These are phyloP conservation scores for Hypolimnas misippus DNA, from an alignment of 2,888 invertebrate species.

Conservation along the genomic window DNA sequence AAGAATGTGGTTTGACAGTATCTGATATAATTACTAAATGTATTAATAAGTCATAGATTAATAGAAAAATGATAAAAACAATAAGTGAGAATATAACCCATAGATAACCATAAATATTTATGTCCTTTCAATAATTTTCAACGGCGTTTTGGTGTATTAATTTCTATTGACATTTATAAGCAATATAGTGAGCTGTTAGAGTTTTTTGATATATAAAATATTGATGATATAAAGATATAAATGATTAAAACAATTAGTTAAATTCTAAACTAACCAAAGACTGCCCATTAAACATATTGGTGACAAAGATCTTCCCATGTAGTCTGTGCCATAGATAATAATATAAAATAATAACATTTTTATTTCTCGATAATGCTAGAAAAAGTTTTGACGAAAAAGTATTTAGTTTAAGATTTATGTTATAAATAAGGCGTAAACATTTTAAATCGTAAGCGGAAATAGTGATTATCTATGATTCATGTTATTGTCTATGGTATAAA, in stretches of 20 bases:
- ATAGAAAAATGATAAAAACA: constrained; percentile 5
- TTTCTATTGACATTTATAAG: constrained; percentile 24
- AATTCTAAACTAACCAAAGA: constrained; percentile 37
- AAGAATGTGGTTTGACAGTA: not conserved
- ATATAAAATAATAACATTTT: not conserved
- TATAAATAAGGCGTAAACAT: not conserved
- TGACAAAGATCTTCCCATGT: constrained; percentile 32
- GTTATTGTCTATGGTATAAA: constrained; percentile 1
- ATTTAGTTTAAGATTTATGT: not conserved
- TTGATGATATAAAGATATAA: constrained; percentile 13
- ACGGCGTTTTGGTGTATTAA: constrained; percentile 27
- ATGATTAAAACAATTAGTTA: not conserved
- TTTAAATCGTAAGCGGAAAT: not conserved
- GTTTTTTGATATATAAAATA: constrained; percentile 26
- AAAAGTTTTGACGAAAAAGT: not conserved
- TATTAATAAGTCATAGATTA: constrained; percentile 22
- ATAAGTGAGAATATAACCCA: constrained; percentile 17
- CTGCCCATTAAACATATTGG: constrained; percentile 34
- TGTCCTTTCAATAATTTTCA: constrained; percentile 11
- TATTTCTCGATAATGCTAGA: not conserved
- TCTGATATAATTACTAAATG: constrained; percentile 6
- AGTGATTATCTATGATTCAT: not conserved
- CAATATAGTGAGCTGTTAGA: constrained; percentile 24
- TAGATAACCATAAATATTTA: constrained; percentile 14
- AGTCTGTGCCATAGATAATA: constrained; percentile 11